phyloP scores from a whole-genome alignment of 53 echinoderm and acorn worm species.

The Hippasteria phrygiana region DNA sequence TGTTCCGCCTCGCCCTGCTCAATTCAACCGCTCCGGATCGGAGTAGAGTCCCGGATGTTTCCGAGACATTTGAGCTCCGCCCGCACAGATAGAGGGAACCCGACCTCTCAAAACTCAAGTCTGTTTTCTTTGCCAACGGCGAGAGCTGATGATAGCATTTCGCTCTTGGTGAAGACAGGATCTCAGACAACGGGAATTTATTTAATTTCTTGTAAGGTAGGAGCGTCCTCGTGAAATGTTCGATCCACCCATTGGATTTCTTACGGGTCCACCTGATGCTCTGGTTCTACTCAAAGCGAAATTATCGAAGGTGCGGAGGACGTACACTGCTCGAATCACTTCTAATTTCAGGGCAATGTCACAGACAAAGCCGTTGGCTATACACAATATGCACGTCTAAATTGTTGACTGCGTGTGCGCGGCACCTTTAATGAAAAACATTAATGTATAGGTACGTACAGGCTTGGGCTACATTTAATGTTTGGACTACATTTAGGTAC shows the following conservation, averaged over 20 bases:
- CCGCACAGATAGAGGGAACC: not conserved
- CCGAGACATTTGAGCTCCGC: not conserved
- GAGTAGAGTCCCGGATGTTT: not conserved
- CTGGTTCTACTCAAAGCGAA: not conserved
- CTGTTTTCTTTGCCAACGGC: constrained; percentile 28
- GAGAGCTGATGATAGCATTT: constrained; percentile 13
- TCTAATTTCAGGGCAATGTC: no score
- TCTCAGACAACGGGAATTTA: constrained; percentile 9
- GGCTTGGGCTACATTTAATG: no score
- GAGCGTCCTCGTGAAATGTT: not conserved
- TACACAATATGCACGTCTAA: no score
- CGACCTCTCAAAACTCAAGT: not conserved
- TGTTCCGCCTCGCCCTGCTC: not conserved
- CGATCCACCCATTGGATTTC: not conserved
- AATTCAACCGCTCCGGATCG: no score
- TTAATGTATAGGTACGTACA: no score
- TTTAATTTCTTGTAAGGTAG: constrained; percentile 29
- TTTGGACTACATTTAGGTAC: no score
- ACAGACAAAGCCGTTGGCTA: no score
- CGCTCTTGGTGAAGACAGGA: constrained; percentile 12
- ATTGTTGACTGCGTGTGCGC: no score
- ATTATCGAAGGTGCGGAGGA: no score
- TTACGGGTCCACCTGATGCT: not conserved
- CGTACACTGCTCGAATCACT: no score
- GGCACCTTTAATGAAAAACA: no score